These are phyloP conservation scores for Stenchaetothrips biformis DNA, from an alignment of 2,888 invertebrate genomes.

Conservation along the genomic window DNA sequence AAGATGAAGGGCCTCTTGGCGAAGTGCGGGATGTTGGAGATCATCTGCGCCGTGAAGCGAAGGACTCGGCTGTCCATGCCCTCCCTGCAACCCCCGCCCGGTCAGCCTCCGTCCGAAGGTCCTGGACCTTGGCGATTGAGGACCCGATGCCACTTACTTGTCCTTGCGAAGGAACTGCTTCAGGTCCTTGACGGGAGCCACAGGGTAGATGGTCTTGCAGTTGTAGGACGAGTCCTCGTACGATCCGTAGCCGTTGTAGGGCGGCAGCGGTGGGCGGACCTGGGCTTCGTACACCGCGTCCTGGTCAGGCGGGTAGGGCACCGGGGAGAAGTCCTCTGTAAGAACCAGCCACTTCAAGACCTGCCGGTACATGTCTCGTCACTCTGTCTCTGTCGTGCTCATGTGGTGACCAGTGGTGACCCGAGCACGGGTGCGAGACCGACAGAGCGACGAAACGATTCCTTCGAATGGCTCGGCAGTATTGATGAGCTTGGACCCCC, in stretches of 20 bases:
- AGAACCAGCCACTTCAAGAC: slow-evolving; percentile 38
- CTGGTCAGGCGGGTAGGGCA: slow-evolving; percentile 47
- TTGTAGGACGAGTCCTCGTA: slow-evolving; percentile 87
- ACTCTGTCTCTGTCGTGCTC: too few relatives aligned
- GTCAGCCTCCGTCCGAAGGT: background rate
- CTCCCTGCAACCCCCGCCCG: slow-evolving; percentile 46
- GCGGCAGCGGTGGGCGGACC: slow-evolving; percentile 57
- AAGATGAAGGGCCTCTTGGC: slow-evolving; percentile 69
- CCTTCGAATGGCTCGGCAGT: too few relatives aligned
- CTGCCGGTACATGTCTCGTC: too few relatives aligned
- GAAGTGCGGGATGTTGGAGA: slow-evolving; percentile 64
- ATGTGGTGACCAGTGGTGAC: too few relatives aligned
- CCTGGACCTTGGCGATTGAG: too few relatives aligned
- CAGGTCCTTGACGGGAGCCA: slow-evolving; percentile 70
- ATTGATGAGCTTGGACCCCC: too few relatives aligned
- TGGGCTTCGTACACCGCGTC: slow-evolving; percentile 26
- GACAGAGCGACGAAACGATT: too few relatives aligned
- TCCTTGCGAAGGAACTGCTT: slow-evolving; percentile 76
- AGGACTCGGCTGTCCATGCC: slow-evolving; percentile 72
- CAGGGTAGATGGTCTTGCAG: slow-evolving; percentile 74
- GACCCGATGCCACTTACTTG: slow-evolving; percentile 52
- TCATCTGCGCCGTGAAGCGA: slow-evolving; percentile 71
- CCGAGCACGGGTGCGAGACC: too few relatives aligned
- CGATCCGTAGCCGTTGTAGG: slow-evolving; percentile 87
- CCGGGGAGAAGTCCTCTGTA: slow-evolving; percentile 60